Percentiles rank a stretch among this genome's conserved stretches.
Conservation (phyloP, 64 coral and sea anemone genomes). For the Platygyra sinensis region DNA sequence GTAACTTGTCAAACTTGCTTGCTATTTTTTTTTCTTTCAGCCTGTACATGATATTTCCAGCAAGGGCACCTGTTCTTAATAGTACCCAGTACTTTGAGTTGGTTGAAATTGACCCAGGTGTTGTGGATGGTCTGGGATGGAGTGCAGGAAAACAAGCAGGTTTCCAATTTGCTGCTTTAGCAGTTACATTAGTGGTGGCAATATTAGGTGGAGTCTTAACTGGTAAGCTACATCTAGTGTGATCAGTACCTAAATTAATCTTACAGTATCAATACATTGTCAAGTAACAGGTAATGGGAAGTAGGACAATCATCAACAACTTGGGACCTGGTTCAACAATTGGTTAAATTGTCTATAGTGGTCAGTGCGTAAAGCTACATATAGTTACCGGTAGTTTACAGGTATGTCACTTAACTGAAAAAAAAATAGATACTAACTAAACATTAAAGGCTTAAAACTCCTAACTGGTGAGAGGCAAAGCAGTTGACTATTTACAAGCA, state of each 20-base stretch:
- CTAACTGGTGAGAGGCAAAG: too few species aligned
- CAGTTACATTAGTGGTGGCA: slow-evolving; percentile 60
- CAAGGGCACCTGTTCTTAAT: slow-evolving; percentile 73
- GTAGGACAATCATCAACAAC: background rate
- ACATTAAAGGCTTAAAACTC: too few species aligned
- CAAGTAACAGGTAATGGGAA: background rate
- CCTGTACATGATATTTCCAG: slow-evolving; percentile 76
- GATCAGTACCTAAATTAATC: too few species aligned
- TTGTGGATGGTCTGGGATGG: slow-evolving; percentile 63
- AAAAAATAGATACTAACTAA: too few species aligned
- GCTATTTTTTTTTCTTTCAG: slow-evolving; percentile 6
- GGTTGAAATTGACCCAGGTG: slow-evolving; percentile 52
- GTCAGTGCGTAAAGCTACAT: too few species aligned
- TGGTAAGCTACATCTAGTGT: slow-evolving; percentile 22
- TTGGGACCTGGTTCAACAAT: too few species aligned
- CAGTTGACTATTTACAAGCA: too few species aligned
- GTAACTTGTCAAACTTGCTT: too few species aligned
- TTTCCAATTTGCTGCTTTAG: slow-evolving; percentile 87
- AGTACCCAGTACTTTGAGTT: slow-evolving; percentile 83
- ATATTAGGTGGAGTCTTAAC: slow-evolving; percentile 73
- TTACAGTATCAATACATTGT: background rate
- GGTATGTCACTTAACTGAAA: too few species aligned
- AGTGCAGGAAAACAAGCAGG: slow-evolving; percentile 71
- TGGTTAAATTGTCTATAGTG: too few species aligned
- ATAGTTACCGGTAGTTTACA: too few species aligned